A percentile compares a stretch with the other conserved stretches of the same genome.
phyloP scores from a whole-genome alignment of 2,888 invertebrate genomes.

The Noctua pronuba region DNA sequence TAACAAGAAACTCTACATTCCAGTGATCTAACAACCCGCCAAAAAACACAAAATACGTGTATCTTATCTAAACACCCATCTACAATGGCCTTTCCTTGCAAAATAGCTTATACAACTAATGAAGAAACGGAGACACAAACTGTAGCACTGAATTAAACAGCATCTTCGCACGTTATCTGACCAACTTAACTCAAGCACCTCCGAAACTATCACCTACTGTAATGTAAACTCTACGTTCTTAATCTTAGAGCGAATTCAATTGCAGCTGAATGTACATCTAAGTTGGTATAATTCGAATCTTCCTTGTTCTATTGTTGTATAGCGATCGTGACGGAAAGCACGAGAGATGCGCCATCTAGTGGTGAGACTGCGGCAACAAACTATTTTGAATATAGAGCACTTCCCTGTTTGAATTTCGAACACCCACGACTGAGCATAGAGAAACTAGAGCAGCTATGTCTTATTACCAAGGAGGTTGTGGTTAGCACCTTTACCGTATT shows the following conservation, averaged over 20 bases:
- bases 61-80: constrained; percentile 49
- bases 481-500: constrained; percentile 22
- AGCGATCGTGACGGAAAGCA: constrained; percentile 76
- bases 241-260: constrained; percentile 46
- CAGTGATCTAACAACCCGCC: constrained; percentile 32
- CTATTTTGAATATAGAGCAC: constrained; percentile 70
- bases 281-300: constrained; percentile 62
- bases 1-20: constrained; percentile 22
- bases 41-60: constrained; percentile 39
- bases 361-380: constrained; percentile 70
- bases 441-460: constrained; percentile 33
- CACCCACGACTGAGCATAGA: constrained; percentile 43
- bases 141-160: constrained; percentile 62
- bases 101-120: constrained; percentile 70
- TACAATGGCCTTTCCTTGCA: constrained; percentile 64
- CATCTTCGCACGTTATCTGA: constrained; percentile 72
- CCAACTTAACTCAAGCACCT: constrained; percentile 41
- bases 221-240: constrained; percentile 44
- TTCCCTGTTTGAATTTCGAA: constrained; percentile 67
- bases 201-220: constrained; percentile 18
- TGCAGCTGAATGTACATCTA: constrained; percentile 29
- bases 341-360: constrained; percentile 72
- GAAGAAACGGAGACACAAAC: constrained; percentile 70
- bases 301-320: constrained; percentile 80
- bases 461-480: constrained; percentile 26